phyloP scores from a whole-genome alignment of 2,888 invertebrate genomes.

The Bellardia pandia region DNA sequence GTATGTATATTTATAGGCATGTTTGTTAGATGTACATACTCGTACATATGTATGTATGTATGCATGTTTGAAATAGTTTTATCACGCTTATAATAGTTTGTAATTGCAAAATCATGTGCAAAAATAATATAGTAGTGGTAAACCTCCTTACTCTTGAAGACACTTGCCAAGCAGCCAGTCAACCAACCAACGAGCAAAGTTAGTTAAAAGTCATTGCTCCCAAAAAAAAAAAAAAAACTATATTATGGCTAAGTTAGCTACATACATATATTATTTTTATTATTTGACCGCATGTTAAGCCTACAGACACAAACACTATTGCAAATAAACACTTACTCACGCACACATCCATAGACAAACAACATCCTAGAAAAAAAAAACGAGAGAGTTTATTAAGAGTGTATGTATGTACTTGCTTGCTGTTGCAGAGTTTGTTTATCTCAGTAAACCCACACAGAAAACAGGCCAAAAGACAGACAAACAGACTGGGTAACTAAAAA shows the following conservation, averaged over 20 bases:
- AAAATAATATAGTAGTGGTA: constrained; percentile 35
- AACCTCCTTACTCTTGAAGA: constrained; percentile 34
- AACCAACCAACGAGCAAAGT: constrained; percentile 53
- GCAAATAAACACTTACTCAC: constrained; percentile 22
- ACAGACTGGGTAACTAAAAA: constrained; percentile 56
- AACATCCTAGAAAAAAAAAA: constrained; percentile 26
- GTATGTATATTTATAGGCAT: background rate
- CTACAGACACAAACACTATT: constrained; percentile 34
- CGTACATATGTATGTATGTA: background rate
- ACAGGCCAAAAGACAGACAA: constrained; percentile 66
- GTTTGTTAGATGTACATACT: no score
- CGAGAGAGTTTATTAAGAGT: constrained; percentile 32
- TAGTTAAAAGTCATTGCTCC: constrained; percentile 71
- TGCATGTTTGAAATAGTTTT: constrained; percentile 20
- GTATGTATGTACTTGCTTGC: background rate
- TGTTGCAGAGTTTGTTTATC: constrained; percentile 54
- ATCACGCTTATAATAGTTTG: constrained; percentile 23
- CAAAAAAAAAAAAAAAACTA: constrained; percentile 51
- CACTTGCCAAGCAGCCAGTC: constrained; percentile 48
- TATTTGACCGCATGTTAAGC: constrained; percentile 68
- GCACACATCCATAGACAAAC: constrained; percentile 31
- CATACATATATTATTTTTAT: constrained; percentile 57
- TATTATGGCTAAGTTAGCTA: constrained; percentile 29
- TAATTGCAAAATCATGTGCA: constrained; percentile 58
- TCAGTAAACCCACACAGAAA: constrained; percentile 54